Base-by-base conservation (phyloP, 2,888 invertebrate species). In the Agonum fuliginosum region DNA sequence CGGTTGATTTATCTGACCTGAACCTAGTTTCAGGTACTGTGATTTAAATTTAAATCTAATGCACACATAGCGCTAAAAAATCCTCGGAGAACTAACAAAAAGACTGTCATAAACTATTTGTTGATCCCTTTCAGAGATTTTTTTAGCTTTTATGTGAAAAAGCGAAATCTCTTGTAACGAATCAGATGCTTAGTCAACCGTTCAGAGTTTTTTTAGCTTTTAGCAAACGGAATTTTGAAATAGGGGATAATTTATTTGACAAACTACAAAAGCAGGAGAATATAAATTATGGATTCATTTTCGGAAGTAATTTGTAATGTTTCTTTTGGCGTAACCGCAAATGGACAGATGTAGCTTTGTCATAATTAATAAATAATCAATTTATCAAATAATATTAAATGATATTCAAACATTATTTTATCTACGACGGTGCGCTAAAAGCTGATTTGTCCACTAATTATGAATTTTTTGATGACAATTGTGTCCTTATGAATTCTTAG, bases 1-100 rank as follows among this genome's bases (percentile, higher is more conserved):
- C 74, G 74, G 74, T 71, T 74, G 74, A 74, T 74, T 65, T 74
- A 74, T 74, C 5, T 41, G 71, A 30, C 71, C 30, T 46, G 46
- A 19, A 34, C 58, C 30, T 62, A 62, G 30, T 30, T 62, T 62
- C 58, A 62, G 58, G 58, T 62, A 62, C 46, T 6, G 46, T 27
- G 58, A 62, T 62, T 62, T 62, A 62, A 27, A 62, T 62, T 62
- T 62, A 65, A 20, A 46, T 46, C 24, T 58, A 71, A 51, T 27
- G 65, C 62, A 74, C 62, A 67, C 37, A 14, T 65, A 30, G 20
- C 37, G 19, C 10, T 17, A 62, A 30, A 62, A 58, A 62, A 62
- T 6, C 17, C 12, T 46, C 46, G 10, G 6, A 46, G 17, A 17
- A 46, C 30, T 62, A 27, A 30, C 58, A 46, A 46, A 0, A 46